phyloP scores from a whole-genome alignment of 2,113 vertebrate species.

The Eonycteris spelaea region DNA sequence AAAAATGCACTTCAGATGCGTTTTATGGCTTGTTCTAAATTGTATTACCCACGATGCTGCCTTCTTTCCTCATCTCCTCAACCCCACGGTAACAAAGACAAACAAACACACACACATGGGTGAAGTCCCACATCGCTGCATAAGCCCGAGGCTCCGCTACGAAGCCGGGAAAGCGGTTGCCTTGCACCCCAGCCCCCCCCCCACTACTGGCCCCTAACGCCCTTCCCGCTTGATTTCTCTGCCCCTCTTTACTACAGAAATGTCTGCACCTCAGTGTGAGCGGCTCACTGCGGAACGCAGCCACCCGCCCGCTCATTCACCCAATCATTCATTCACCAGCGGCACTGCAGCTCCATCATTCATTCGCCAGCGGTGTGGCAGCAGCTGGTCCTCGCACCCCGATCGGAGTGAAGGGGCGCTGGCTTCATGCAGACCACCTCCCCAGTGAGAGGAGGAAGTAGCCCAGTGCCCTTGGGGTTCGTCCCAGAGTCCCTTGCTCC shows the following conservation, averaged over 20 bases:
- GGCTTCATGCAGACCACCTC: background rate
- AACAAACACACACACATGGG: background rate
- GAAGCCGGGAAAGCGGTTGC: background rate
- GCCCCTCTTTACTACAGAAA: background rate
- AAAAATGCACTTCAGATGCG: background rate
- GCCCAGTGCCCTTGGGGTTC: background rate
- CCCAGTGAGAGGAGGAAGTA: background rate
- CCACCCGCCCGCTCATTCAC: too few relatives aligned
- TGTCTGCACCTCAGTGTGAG: background rate
- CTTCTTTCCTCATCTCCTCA: background rate
- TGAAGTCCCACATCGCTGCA: background rate
- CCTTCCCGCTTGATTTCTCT: background rate
- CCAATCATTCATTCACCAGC: background rate
- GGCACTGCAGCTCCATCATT: too few relatives aligned
- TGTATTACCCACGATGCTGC: accelerated
- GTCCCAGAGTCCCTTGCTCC: background rate
- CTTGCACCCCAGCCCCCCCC: background rate
- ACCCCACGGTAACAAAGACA: background rate
- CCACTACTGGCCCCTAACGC: accelerated
- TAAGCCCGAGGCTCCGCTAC: background rate
- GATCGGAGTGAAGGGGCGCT: background rate
- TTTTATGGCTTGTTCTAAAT: background rate
- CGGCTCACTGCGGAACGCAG: too few relatives aligned
- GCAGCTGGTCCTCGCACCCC: background rate
- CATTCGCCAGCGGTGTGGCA: background rate